Percentiles rank a stretch among this genome's conserved stretches.
These are phyloP conservation scores for Clupea harengus DNA, from an alignment of 2,113 vertebrate species.

Conservation along the genomic window DNA sequence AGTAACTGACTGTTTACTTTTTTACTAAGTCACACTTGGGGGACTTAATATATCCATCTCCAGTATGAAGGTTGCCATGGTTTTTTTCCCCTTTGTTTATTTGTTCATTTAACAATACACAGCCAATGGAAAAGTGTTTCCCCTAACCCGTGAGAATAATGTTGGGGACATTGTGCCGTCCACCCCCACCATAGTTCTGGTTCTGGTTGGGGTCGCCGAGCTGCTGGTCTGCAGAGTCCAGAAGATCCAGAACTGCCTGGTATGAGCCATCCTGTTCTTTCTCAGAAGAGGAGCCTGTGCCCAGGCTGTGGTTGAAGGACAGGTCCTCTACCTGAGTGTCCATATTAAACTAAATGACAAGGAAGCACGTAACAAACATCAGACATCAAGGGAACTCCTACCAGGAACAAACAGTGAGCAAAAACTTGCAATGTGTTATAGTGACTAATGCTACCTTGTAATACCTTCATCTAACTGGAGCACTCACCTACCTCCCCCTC, in stretches of 20 bases:
- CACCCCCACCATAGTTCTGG: constrained; percentile 64
- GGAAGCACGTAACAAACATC: neutral
- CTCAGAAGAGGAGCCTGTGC: constrained; percentile 38
- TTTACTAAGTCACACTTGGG: too few species aligned
- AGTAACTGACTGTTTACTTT: too few species aligned
- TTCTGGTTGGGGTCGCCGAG: constrained; percentile 75
- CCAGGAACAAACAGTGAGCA: neutral
- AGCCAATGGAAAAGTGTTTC: neutral
- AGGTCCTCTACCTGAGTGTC: constrained; percentile 63
- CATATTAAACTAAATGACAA: constrained; percentile 66
- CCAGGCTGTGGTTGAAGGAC: constrained; percentile 65
- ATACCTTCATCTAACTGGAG: neutral
- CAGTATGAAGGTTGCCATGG: too few species aligned
- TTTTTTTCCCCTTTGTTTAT: neutral
- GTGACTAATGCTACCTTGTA: neutral
- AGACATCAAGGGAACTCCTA: neutral
- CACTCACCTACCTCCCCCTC: neutral
- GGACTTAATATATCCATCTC: too few species aligned
- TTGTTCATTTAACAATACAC: neutral
- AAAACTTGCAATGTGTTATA: neutral
- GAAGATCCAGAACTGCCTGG: constrained; percentile 66
- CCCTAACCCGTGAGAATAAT: constrained; percentile 81
- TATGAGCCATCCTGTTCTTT: constrained; percentile 59
- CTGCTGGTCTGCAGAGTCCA: constrained; percentile 67
- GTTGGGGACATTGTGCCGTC: constrained; percentile 79